phyloP scores from a whole-genome alignment of 2,888 invertebrate genomes.

The Sympetrum striolatum region DNA sequence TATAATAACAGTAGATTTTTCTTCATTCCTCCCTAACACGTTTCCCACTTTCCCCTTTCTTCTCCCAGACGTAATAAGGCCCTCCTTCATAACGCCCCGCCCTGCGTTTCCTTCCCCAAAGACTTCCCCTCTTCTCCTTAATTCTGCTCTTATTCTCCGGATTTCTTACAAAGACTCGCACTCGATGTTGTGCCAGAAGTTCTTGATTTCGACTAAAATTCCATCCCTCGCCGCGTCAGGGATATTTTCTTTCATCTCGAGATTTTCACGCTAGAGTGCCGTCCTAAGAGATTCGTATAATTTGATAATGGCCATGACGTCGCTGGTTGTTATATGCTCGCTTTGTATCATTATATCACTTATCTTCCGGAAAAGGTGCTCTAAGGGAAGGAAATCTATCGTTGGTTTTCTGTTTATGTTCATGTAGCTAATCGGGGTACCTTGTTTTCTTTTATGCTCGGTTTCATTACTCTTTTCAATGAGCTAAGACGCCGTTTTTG shows the following conservation, averaged over 20 bases:
- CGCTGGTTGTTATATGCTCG: too few species aligned
- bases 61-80: conserved; percentile 14
- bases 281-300: too few species aligned
- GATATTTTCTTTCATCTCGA: neutral
- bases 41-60: neutral
- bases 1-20: conserved; percentile 24
- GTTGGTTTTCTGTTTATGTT: too few species aligned
- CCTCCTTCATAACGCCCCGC: conserved; percentile 17
- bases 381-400: too few species aligned
- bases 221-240: neutral
- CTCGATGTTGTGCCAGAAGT: neutral
- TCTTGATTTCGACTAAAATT: neutral
- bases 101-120: neutral
- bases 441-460: too few species aligned
- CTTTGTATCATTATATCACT: too few species aligned
- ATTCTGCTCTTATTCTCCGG: neutral
- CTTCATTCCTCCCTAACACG: neutral
- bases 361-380: too few species aligned
- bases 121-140: neutral
- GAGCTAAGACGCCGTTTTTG: too few species aligned
- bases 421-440: too few species aligned
- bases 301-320: too few species aligned
- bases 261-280: neutral
- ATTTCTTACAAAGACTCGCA: neutral
- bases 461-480: too few species aligned